phyloP scores from a whole-genome alignment of 2,113 vertebrate genomes.

The Urocynchramus pylzowi region DNA sequence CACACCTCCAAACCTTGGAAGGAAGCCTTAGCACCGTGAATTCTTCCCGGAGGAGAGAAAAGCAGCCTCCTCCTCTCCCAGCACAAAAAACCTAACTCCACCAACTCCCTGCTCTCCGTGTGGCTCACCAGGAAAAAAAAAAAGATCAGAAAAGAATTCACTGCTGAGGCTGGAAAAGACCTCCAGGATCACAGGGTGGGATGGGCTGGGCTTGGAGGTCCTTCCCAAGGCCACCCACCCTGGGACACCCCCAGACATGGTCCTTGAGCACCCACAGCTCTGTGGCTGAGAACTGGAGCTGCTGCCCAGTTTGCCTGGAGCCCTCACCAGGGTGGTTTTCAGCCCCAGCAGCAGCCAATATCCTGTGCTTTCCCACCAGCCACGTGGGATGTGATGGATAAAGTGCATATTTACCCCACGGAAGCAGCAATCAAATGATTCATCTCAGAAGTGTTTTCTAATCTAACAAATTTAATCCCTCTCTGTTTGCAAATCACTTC shows the following conservation, averaged over 20 bases:
- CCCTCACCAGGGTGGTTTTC: no score
- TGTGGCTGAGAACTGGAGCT: fast-evolving
- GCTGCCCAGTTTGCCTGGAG: background rate
- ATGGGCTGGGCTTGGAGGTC: background rate
- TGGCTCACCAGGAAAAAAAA: background rate
- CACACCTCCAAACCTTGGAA: fast-evolving
- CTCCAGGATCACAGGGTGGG: background rate
- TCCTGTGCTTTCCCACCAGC: fast-evolving
- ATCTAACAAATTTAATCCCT: background rate
- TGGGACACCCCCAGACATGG: background rate
- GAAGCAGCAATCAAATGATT: background rate
- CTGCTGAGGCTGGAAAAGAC: background rate
- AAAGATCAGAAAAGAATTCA: background rate
- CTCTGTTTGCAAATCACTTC: background rate
- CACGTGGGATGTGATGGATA: fast-evolving
- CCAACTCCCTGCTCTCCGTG: background rate
- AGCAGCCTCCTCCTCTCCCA: background rate
- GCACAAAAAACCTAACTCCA: background rate
- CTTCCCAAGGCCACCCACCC: background rate
- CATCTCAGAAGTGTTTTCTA: background rate
- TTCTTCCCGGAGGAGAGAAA: background rate
- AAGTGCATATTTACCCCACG: background rate
- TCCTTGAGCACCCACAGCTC: background rate
- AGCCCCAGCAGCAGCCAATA: background rate
- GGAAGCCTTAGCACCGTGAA: fast-evolving